Conservation (phyloP, 2,113 vertebrate genomes). For the Copsychus sechellarum region DNA sequence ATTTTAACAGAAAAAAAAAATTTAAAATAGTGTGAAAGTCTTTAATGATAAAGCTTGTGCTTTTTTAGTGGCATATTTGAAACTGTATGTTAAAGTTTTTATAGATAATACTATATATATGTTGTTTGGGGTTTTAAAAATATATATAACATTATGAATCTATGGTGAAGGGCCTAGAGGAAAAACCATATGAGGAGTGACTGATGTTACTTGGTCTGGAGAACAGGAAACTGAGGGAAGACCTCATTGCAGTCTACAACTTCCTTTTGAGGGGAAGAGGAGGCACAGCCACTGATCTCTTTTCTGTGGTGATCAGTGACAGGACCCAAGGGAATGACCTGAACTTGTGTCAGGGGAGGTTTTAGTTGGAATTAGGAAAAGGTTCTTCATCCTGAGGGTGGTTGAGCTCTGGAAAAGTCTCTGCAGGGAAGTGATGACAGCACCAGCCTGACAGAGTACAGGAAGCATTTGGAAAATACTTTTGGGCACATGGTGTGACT, state of each 20-base stretch:
- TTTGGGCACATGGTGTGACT: not conserved
- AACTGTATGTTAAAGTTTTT: not conserved
- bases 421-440: not conserved
- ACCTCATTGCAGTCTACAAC: not conserved
- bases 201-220: not conserved
- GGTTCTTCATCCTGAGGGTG: not conserved
- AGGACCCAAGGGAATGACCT: not conserved
- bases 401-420: not conserved
- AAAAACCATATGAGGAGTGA: not conserved
- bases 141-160: not conserved
- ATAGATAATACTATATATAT: not conserved
- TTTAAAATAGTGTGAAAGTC: not conserved
- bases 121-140: not conserved
- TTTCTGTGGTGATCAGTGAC: too few species aligned
- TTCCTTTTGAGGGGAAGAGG: not conserved
- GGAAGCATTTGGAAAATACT: not conserved
- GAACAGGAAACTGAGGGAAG: not conserved
- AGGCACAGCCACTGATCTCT: not conserved
- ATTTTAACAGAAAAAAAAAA: not conserved
- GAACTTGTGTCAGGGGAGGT: not conserved
- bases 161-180: not conserved
- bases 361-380: not conserved
- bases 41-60: not conserved
- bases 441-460: not conserved
- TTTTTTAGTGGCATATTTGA: not conserved